A percentile compares a stretch with the other conserved stretches of the same genome.
phyloP scores from a whole-genome alignment of 2,888 invertebrate genomes.

The Lepidonotus clava region DNA sequence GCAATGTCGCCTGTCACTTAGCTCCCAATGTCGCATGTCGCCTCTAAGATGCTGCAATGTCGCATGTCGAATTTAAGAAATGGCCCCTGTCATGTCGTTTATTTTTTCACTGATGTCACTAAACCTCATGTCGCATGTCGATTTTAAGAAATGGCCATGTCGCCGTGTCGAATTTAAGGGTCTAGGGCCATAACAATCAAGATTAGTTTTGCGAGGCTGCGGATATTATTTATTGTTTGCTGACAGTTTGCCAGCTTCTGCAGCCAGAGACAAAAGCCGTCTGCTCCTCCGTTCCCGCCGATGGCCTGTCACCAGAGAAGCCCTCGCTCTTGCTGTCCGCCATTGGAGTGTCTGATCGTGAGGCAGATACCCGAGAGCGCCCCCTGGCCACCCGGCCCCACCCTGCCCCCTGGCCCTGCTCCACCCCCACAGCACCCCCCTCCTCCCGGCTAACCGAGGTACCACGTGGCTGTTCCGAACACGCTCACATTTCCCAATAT shows the following conservation, averaged over 20 bases:
- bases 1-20: too few relatives aligned
- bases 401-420: not conserved
- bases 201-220: too few relatives aligned
- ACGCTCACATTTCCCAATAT: conserved; percentile 31
- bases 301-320: not conserved
- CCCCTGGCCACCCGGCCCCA: not conserved
- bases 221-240: not conserved
- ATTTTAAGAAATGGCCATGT: too few relatives aligned
- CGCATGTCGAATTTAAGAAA: too few relatives aligned
- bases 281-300: not conserved
- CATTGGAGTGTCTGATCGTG: conserved; percentile 40
- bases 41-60: too few relatives aligned
- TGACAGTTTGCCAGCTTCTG: not conserved
- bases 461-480: conserved; percentile 22
- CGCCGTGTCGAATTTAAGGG: too few relatives aligned
- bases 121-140: too few relatives aligned
- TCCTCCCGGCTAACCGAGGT: not conserved
- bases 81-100: too few relatives aligned
- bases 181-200: too few relatives aligned
- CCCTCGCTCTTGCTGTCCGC: conserved; percentile 17
- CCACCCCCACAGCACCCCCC: not conserved
- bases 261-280: conserved; percentile 23
- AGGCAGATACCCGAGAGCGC: conserved; percentile 12
- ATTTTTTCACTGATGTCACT: too few relatives aligned
- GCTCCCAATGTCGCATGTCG: too few relatives aligned